Conservation (phyloP, 2,113 vertebrate genomes). For the Desmodus rotundus region DNA sequence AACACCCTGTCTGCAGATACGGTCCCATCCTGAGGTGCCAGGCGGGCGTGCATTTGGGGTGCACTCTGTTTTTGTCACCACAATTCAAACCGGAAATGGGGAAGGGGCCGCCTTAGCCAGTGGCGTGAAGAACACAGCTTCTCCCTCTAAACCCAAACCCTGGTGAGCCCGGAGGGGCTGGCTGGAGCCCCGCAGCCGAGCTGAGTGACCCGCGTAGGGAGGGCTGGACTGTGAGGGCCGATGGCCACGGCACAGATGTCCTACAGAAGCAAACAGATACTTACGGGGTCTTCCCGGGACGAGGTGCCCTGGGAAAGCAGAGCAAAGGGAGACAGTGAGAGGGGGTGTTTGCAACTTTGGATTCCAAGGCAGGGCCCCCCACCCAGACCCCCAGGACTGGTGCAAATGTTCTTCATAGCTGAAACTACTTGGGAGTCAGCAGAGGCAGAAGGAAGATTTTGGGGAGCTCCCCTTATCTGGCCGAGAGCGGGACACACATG, state of each 20-base stretch:
- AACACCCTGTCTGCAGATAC: too few relatives aligned
- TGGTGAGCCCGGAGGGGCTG: too few relatives aligned
- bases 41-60: too few relatives aligned
- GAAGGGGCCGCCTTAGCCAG: too few relatives aligned
- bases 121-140: too few relatives aligned
- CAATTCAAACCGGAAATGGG: too few relatives aligned
- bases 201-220: not conserved
- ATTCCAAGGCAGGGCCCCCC: accelerated
- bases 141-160: too few relatives aligned
- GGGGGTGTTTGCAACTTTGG: accelerated
- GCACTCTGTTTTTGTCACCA: too few relatives aligned
- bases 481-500: accelerated
- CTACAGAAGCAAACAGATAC: not conserved
- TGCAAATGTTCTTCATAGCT: accelerated
- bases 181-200: not conserved
- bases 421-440: too few relatives aligned
- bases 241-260: not conserved
- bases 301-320: not conserved
- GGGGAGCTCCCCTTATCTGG: not conserved
- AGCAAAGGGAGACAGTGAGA: accelerated
- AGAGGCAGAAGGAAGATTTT: too few relatives aligned
- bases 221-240: not conserved
- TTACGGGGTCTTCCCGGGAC: not conserved
- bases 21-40: too few relatives aligned
- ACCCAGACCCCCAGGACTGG: not conserved